phyloP scores from a whole-genome alignment of 2,113 vertebrate species.

The Beaufortia kweichowensis region DNA sequence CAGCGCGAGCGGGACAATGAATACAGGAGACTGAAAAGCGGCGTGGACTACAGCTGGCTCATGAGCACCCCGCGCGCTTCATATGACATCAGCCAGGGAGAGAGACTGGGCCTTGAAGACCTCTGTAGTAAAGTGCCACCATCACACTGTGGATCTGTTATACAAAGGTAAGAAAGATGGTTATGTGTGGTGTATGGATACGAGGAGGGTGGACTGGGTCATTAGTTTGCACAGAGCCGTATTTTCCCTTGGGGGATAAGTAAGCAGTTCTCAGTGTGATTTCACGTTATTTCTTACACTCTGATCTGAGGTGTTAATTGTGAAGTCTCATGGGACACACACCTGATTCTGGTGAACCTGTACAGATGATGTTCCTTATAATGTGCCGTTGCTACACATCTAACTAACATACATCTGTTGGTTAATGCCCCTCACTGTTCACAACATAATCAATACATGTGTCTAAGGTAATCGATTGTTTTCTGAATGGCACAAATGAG shows the following conservation, averaged over 20 bases:
- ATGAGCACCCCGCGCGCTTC: conserved; percentile 77
- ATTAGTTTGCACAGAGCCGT: background rate
- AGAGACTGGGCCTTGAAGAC: conserved; percentile 87
- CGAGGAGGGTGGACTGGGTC: too few relatives aligned
- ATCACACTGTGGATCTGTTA: conserved; percentile 86
- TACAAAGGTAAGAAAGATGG: conserved; percentile 81
- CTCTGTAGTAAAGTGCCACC: conserved; percentile 89
- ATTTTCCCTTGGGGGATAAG: background rate
- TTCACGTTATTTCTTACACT: background rate
- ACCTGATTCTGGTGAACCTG: background rate
- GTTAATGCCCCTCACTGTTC: too few relatives aligned
- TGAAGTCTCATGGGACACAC: background rate
- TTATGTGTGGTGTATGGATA: background rate
- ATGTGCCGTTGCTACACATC: too few relatives aligned
- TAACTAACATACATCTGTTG: too few relatives aligned
- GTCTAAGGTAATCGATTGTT: too few relatives aligned
- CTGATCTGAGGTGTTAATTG: conserved; percentile 16
- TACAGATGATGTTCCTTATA: background rate
- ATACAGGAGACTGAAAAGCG: conserved; percentile 81
- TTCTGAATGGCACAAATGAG: too few relatives aligned
- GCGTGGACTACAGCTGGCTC: conserved; percentile 97
- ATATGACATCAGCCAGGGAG: conserved; percentile 83
- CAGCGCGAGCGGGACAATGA: conserved; percentile 82
- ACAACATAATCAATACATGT: too few relatives aligned
- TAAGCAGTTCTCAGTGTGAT: background rate